A percentile compares a stretch with the other conserved stretches of the same genome.
Conservation (phyloP, 2,888 invertebrate species). For the Halictus quadricinctus region DNA sequence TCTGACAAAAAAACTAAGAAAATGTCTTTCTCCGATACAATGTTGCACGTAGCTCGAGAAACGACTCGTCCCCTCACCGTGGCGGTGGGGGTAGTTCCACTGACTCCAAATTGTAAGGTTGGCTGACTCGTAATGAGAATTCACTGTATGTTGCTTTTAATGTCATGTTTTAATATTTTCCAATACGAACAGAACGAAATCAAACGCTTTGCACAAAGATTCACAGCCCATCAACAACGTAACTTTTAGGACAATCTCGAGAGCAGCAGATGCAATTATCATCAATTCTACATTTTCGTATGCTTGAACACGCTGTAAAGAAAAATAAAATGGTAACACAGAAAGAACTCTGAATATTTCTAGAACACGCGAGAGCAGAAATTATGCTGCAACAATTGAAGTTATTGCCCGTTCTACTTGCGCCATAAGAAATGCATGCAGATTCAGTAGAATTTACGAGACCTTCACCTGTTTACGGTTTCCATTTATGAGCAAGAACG, state of each 20-base stretch:
- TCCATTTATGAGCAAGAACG: neutral
- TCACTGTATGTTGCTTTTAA: too few species aligned
- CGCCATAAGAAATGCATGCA: neutral
- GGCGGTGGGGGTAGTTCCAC: too few species aligned
- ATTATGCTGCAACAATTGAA: neutral
- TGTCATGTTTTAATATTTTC: too few species aligned
- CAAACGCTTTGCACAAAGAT: too few species aligned
- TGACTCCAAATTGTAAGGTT: too few species aligned
- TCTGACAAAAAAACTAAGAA: too few species aligned
- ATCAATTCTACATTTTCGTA: neutral
- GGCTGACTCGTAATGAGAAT: too few species aligned
- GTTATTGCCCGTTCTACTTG: neutral
- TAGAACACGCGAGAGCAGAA: neutral
- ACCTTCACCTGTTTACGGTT: neutral
- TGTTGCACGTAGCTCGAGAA: too few species aligned
- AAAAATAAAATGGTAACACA: neutral
- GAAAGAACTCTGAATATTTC: neutral
- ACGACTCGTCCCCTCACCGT: too few species aligned
- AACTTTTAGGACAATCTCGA: neutral
- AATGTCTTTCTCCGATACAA: too few species aligned
- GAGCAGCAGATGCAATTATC: too few species aligned
- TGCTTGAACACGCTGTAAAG: neutral
- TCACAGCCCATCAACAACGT: neutral
- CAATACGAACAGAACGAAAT: too few species aligned
- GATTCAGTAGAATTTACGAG: neutral